Conservation (phyloP, 2,113 vertebrate genomes). For the Oceanodroma tethys region DNA sequence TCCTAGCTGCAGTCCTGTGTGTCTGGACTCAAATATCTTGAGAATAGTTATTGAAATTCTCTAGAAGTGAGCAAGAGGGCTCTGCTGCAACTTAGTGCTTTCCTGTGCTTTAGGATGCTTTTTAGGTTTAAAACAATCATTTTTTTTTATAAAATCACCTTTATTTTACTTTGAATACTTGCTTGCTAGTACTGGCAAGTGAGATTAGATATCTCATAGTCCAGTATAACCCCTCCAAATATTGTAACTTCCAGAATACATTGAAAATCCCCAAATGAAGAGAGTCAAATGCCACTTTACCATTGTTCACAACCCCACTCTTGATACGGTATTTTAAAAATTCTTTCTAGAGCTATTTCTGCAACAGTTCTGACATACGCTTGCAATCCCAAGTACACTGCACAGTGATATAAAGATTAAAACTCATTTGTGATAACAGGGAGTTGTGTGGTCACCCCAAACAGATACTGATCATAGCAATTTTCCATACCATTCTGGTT, state of each 20-base stretch:
- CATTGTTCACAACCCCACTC: not conserved
- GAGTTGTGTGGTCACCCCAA: not conserved
- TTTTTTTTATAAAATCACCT: not conserved
- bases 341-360: not conserved
- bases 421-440: not conserved
- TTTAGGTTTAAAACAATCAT: not conserved
- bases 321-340: not conserved
- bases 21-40: not conserved
- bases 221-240: not conserved
- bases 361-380: not conserved
- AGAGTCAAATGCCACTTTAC: not conserved
- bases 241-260: not conserved
- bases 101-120: not conserved
- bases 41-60: not conserved
- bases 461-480: not conserved
- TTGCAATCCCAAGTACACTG: not conserved
- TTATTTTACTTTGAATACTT: not conserved
- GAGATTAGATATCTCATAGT: not conserved
- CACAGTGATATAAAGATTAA: not conserved
- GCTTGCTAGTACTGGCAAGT: not conserved
- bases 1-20: not conserved
- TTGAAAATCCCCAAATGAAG: not conserved
- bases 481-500: not conserved
- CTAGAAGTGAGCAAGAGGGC: not conserved
- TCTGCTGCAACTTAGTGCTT: not conserved